phyloP scores from a whole-genome alignment of 2,888 invertebrate genomes.

The Poecilus cupreus region DNA sequence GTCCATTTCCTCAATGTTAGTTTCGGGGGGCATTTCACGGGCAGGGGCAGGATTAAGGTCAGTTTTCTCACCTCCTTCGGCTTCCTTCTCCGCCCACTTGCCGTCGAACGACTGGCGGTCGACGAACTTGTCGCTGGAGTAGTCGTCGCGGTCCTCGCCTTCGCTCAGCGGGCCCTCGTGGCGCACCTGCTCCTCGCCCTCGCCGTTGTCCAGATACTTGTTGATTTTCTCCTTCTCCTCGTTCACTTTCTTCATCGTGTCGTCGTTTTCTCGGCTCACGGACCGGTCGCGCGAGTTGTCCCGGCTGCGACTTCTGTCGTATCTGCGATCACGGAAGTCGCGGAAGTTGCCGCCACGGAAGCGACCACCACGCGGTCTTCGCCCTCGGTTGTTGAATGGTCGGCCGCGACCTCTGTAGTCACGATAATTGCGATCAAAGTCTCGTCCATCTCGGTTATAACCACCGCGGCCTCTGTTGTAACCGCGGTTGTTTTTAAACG shows the following conservation, averaged over 20 bases:
- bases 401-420: conserved; percentile 69
- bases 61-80: conserved; percentile 62
- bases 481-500: conserved; percentile 76
- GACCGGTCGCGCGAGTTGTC: conserved; percentile 66
- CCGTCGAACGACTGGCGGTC: conserved; percentile 80
- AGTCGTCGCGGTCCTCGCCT: conserved; percentile 77
- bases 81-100: conserved; percentile 79
- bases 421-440: conserved; percentile 69
- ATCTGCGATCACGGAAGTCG: conserved; percentile 81
- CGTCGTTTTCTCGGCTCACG: conserved; percentile 70
- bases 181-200: conserved; percentile 70
- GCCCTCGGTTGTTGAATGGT: conserved; percentile 68
- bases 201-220: conserved; percentile 74
- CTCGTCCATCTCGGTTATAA: conserved; percentile 60
- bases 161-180: conserved; percentile 77
- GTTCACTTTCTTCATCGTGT: conserved; percentile 74
- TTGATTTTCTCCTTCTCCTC: conserved; percentile 77
- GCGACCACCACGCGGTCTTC: conserved; percentile 68
- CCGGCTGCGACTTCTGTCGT: conserved; percentile 81
- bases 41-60: conserved; percentile 62
- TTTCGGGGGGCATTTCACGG: conserved; percentile 68
- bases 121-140: conserved; percentile 73
- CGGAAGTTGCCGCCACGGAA: conserved; percentile 75
- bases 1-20: conserved; percentile 75
- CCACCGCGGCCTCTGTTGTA: conserved; percentile 68